Evolutionary conservation across 1,140 invertebrate genomes (phyloP).

Genomic region (Stenopsyche tienmushanensis): DNA sequence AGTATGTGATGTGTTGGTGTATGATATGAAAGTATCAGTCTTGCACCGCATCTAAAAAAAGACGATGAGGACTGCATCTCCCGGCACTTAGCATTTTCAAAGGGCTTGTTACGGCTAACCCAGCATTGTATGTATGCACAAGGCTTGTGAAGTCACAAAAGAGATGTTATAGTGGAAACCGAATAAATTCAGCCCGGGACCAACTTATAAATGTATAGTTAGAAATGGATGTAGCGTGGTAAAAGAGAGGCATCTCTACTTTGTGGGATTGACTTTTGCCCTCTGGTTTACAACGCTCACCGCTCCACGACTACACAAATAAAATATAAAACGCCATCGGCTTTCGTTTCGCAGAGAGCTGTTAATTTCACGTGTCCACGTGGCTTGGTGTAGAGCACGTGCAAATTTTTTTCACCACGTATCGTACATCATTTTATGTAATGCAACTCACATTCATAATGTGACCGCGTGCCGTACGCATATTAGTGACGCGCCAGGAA

Average conservation of each 20-base stretch:
- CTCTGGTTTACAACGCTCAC: conserved; percentile 1
- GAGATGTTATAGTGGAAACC: conserved; percentile 9
- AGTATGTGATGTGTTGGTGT: no score
- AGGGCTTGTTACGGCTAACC: conserved; percentile 19
- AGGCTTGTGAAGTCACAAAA: conserved; percentile 3
- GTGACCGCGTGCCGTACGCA: conserved; percentile 20
- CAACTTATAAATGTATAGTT: neutral
- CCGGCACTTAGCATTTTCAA: neutral
- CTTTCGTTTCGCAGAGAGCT: conserved; percentile 8
- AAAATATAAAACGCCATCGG: neutral
- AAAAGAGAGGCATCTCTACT: conserved; percentile 4
- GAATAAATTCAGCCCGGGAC: conserved; percentile 9
- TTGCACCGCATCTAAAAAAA: no score
- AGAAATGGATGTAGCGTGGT: neutral
- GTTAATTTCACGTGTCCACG: no score
- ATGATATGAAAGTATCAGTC: no score
- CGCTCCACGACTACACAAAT: neutral
- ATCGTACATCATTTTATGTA: conserved; percentile 25
- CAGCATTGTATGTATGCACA: conserved; percentile 12
- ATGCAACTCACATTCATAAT: conserved; percentile 30
- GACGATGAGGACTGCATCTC: no score
- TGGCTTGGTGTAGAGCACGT: neutral
- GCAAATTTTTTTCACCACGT: no score
- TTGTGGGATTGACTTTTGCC: conserved; percentile 22
- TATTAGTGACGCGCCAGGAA: conserved; percentile 20